Conservation (phyloP, 2,888 invertebrate genomes). For the Harpagoxenus sublaevis region DNA sequence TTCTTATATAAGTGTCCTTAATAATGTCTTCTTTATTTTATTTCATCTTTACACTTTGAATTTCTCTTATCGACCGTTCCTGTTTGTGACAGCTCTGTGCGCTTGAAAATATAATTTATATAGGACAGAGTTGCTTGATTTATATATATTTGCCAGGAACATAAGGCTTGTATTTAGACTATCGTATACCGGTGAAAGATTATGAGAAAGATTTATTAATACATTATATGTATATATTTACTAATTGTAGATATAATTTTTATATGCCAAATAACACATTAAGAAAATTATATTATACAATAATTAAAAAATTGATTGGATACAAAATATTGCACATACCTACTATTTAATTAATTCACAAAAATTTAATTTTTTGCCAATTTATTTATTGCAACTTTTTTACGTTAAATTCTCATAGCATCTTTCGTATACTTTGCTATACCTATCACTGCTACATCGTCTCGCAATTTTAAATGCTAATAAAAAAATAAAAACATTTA, state of each 20-base stretch:
- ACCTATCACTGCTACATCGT: not conserved
- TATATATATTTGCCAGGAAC: conserved; percentile 40
- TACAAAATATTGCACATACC: not conserved
- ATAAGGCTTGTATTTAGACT: conserved; percentile 16
- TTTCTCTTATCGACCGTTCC: conserved; percentile 27
- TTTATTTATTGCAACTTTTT: not conserved
- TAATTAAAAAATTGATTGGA: not conserved
- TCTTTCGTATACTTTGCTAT: not conserved
- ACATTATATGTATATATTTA: not conserved
- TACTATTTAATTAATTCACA: too few relatives aligned
- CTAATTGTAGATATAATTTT: not conserved
- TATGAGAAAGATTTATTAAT: not conserved
- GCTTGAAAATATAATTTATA: conserved; percentile 51
- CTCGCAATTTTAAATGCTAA: not conserved
- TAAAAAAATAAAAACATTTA: not conserved
- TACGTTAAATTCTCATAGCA: not conserved
- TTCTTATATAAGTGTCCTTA: conserved; percentile 13
- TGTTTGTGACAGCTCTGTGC: conserved; percentile 38
- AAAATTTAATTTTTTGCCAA: not conserved
- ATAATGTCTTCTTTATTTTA: conserved; percentile 69
- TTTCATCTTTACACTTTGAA: conserved; percentile 52
- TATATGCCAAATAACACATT: not conserved
- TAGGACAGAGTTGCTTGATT: conserved; percentile 38
- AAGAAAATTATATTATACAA: not conserved
- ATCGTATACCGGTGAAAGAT: not conserved